These are phyloP conservation scores for Eleutherodactylus coqui DNA, from an alignment of 2,797 vertebrate genomes.

Conservation along the genomic window DNA sequence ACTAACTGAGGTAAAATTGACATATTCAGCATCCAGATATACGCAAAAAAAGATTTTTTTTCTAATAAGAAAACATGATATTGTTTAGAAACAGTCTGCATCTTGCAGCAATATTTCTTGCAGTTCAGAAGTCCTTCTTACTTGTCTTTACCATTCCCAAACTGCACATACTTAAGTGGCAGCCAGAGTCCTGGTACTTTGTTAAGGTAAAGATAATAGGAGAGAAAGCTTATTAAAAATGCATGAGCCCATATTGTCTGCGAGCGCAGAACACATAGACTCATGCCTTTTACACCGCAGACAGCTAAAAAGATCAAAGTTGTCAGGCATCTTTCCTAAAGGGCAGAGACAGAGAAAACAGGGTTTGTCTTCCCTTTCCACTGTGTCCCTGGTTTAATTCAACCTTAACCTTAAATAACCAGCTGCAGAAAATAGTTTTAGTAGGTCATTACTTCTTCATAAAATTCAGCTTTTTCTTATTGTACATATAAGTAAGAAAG, in stretches of 20 bases:
- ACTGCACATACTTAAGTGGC: constrained; percentile 3
- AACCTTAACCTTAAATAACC: constrained; percentile 47
- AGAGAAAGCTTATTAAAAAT: constrained; percentile 43
- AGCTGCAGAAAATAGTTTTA: constrained; percentile 17
- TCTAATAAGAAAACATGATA: neutral
- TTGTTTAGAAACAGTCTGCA: neutral
- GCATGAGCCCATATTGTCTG: constrained; percentile 45
- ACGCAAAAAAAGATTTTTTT: neutral
- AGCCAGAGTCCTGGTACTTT: constrained; percentile 19
- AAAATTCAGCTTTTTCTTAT: neutral
- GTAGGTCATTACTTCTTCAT: neutral
- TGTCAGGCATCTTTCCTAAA: constrained; percentile 49
- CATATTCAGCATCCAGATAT: no score
- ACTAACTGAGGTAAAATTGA: neutral
- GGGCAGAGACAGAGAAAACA: constrained; percentile 33
- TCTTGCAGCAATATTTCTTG: neutral
- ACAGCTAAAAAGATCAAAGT: constrained; percentile 53
- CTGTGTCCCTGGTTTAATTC: neutral
- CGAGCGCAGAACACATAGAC: constrained; percentile 31
- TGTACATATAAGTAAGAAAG: neutral
- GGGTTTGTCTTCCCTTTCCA: constrained; percentile 23
- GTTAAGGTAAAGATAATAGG: constrained; percentile 43
- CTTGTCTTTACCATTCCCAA: constrained; percentile 3
- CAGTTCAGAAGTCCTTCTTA: neutral
- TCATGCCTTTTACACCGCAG: constrained; percentile 39